Base-by-base conservation (phyloP, 2,797 vertebrate species). In the Pristis pectinata region DNA sequence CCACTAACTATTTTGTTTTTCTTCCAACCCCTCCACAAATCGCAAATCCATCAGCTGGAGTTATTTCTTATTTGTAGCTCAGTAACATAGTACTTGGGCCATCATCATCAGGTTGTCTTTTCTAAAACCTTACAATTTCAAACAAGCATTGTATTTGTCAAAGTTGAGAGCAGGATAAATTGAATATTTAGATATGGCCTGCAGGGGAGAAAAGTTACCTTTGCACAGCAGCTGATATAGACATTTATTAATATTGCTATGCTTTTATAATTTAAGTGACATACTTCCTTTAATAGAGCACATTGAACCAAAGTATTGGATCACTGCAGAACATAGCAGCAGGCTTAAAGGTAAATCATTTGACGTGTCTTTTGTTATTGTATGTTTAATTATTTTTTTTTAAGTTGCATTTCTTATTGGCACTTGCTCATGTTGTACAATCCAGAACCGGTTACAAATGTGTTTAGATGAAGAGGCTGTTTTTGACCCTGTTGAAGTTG, bases 231-330 rank as follows among this genome's bases (percentile, higher is more conserved):
- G 3, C 37, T 30, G 56, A n/a, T 89, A 15, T 89, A 37, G 17
- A 89, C 22, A 10, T 56, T 27, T 49, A 53, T 27, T 22, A 30
- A n/a, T 89, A 59, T 61, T 89, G 34, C n/a, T 61, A 34, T 89
- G 5, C 19, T 79, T 59, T 83, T 67, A 27, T 83, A 30, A 94
- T 56, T 67, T 37, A 87, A 83, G 17, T 61, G 30, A 61, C 11
- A 1, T 93, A 27, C 1, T 0, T 94, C 24, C 83, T 56, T 53
- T 95, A 96, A 72, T 95, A 99, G 99, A 97, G 96, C 56, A 96
- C 97, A 15, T 95, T 98, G 96, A 98, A 98, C 96, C 97, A 98
- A 96, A 98, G 97, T 93, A 97, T 99, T 96, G 96, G 97, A 94
- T 96, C 97, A 77, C 97, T 99, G 95, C 97, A 99, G 95, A 97